These are phyloP conservation scores for Gymnorhina tibicen DNA, from an alignment of 2,113 vertebrate species.

Conservation along the genomic window DNA sequence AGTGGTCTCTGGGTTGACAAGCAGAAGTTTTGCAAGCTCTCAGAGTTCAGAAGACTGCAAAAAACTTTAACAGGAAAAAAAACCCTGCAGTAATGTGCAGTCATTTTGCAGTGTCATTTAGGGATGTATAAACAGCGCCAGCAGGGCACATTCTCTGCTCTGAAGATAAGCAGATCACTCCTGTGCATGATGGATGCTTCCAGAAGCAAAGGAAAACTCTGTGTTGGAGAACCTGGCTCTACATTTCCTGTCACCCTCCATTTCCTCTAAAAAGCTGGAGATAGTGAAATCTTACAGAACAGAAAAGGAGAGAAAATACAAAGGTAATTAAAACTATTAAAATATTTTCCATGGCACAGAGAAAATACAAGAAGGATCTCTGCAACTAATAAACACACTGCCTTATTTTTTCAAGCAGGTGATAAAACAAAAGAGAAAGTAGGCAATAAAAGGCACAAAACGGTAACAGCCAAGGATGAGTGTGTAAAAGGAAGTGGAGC, in stretches of 20 bases:
- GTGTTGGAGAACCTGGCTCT: background rate
- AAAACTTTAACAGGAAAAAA: background rate
- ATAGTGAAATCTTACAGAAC: background rate
- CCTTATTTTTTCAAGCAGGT: background rate
- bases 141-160: background rate
- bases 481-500: background rate
- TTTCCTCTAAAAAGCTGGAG: background rate
- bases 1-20: background rate
- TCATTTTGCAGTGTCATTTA: background rate
- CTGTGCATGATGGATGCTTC: rapidly evolving
- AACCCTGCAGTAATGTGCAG: rapidly evolving
- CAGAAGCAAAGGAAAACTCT: background rate
- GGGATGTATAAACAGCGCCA: too few species aligned
- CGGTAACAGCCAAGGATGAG: background rate
- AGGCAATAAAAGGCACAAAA: background rate
- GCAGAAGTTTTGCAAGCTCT: background rate
- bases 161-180: background rate
- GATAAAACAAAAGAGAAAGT: background rate
- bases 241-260: background rate
- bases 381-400: background rate
- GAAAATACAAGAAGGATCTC: background rate
- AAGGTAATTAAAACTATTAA: background rate
- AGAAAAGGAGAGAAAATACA: background rate
- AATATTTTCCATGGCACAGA: background rate
- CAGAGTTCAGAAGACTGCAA: background rate